These are phyloP conservation scores for Triplophysa siluroides DNA, from an alignment of 2,113 vertebrate species.

Conservation along the genomic window DNA sequence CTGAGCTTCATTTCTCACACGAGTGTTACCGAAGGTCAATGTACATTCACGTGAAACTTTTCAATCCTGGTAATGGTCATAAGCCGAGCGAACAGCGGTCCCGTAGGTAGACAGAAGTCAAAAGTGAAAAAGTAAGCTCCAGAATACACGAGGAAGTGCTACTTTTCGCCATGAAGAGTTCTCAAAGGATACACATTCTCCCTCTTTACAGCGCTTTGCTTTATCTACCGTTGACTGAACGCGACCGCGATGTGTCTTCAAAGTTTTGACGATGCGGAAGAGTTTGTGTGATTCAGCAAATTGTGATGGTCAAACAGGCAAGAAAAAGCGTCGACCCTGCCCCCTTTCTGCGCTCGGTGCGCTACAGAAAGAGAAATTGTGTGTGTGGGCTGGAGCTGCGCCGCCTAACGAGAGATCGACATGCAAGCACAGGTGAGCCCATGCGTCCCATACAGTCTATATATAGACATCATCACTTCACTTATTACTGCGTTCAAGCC, in stretches of 20 bases:
- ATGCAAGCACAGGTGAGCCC: background rate
- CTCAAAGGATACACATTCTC: background rate
- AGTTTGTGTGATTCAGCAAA: constrained; percentile 55
- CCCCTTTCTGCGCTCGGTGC: constrained; percentile 39
- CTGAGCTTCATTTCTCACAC: constrained; percentile 80
- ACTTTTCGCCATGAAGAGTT: constrained; percentile 21
- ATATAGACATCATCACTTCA: background rate
- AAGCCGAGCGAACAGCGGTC: background rate
- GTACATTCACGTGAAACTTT: constrained; percentile 21
- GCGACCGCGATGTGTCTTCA: background rate
- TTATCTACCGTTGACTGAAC: background rate
- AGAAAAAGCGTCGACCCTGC: constrained; percentile 24
- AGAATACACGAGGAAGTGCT: background rate
- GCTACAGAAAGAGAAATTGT: background rate
- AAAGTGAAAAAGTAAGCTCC: background rate
- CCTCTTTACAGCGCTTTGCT: background rate
- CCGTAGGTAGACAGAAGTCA: constrained; percentile 2
- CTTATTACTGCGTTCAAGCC: no score
- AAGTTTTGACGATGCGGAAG: constrained; percentile 50
- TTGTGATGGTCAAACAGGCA: constrained; percentile 17
- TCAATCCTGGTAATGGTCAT: background rate
- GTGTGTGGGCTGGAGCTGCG: constrained; percentile 38
- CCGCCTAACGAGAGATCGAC: constrained; percentile 44
- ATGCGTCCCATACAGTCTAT: background rate
- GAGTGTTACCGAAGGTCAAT: background rate